Base-by-base conservation (phyloP, 1,140 invertebrate species). In the Drosophila punjabiensis region DNA sequence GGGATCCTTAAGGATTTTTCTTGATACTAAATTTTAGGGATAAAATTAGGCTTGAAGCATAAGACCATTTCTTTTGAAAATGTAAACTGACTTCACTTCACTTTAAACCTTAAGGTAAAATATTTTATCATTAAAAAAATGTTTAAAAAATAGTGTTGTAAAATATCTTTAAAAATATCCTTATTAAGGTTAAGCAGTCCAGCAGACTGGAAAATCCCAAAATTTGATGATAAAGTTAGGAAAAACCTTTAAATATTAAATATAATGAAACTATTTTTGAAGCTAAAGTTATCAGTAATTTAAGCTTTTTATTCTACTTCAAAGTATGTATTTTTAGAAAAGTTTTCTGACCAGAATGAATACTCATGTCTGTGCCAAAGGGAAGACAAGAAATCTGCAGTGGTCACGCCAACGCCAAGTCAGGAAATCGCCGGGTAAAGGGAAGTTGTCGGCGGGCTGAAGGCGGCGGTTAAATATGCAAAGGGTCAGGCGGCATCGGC, bases 401-500 rank as follows among this genome's bases (percentile, higher is more conserved):
- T 84, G 84, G 84, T 89, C 85, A 89, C 81, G 85, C 78, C 76
- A 87, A 78, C 82, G 64, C 61, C 65, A 78, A 30, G 50, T 37
- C 35, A 61, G 37, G 24, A 59, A 65, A 60, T 41, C 30, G 52
- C 45, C 10, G 52, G 47, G 18, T 7, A 45, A 43, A n/a, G 47
- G 37, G 37, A 53, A 39, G 2, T 28, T 20, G 18, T 28, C 39
- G 32, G 41, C 16, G 35, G 43, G 4, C 43, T 10, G 20, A 10
- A 9, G 33, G 10, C 16, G 37, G 24, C 28, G 37, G 28, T 16
- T 48, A 64, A 39, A 56, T 55, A 60, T 50, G 67, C 67, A 80
- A 87, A 87, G 84, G 84, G 84, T 87, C 85, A 87, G 84, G 64
- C 74, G 62, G 71, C 71, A 65, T 71, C 63, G 78, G 56, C 85